Conservation (phyloP, 2,113 vertebrate species). For the Opisthocomus hoazin region DNA sequence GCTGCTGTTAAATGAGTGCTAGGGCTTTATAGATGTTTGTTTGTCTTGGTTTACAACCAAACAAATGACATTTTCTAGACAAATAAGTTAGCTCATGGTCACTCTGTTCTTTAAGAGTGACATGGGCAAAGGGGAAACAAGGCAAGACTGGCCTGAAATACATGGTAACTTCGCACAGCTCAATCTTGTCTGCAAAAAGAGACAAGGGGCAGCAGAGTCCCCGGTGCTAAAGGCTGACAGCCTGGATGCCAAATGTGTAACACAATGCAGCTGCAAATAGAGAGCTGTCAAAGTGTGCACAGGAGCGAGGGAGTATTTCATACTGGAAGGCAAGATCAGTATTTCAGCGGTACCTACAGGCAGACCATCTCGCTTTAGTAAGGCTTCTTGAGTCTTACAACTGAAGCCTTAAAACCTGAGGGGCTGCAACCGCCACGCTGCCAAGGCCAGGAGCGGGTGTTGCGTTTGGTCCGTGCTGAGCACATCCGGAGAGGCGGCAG, state of each 20-base stretch:
- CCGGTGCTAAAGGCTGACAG: background rate
- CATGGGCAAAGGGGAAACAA: background rate
- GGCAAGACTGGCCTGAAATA: background rate
- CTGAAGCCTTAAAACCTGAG: background rate
- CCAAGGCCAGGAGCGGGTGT: background rate
- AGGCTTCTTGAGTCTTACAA: background rate
- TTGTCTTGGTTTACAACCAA: background rate
- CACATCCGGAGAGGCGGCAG: background rate
- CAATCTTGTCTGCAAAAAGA: background rate
- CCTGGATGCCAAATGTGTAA: background rate
- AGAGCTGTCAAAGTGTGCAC: background rate
- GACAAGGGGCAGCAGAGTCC: background rate
- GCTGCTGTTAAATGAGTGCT: background rate
- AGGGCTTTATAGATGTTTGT: background rate
- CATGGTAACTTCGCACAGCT: fast-evolving
- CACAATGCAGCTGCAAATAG: background rate
- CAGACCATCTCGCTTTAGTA: fast-evolving
- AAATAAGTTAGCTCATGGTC: background rate
- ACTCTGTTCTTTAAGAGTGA: background rate
- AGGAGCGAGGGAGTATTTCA: background rate
- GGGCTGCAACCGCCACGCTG: fast-evolving
- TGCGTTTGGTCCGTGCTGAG: background rate
- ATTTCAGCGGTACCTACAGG: background rate
- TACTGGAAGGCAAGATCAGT: background rate
- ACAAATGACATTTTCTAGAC: background rate